Conservation (phyloP, 2,888 invertebrate species). For the Endomychus coccineus region DNA sequence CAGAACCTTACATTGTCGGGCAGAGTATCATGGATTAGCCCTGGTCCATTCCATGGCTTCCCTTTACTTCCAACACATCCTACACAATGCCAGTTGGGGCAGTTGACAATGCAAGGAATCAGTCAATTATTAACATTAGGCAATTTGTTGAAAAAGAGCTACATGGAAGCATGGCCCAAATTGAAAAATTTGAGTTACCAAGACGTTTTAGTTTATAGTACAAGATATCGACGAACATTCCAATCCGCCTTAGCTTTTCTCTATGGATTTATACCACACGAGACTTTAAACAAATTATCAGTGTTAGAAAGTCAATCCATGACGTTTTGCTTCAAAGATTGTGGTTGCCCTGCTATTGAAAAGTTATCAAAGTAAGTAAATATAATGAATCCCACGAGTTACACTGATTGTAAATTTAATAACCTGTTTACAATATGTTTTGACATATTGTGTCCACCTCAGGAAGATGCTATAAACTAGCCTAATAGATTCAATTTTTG, state of each 20-base stretch:
- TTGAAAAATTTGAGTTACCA: conserved; percentile 46
- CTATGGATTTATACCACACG: conserved; percentile 61
- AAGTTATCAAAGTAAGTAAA: conserved; percentile 47
- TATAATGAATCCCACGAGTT: neutral
- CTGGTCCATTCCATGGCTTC: conserved; percentile 79
- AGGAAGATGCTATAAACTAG: too few species aligned
- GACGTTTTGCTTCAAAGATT: conserved; percentile 79
- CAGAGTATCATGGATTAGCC: conserved; percentile 66
- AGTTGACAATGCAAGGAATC: conserved; percentile 76
- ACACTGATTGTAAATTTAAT: neutral
- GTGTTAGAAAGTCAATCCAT: conserved; percentile 73
- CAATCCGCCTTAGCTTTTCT: conserved; percentile 81
- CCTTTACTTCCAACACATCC: conserved; percentile 62
- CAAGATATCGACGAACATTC: conserved; percentile 81
- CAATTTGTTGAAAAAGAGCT: conserved; percentile 53
- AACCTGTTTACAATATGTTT: too few species aligned
- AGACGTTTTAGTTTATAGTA: conserved; percentile 67
- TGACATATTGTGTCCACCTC: too few species aligned
- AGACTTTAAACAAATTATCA: conserved; percentile 57
- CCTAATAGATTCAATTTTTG: too few species aligned
- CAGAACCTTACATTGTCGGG: conserved; percentile 51
- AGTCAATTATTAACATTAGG: conserved; percentile 79
- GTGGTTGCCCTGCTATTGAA: conserved; percentile 68
- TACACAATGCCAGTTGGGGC: conserved; percentile 72
- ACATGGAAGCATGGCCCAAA: conserved; percentile 46